These are phyloP conservation scores for Asteroscopus sphinx DNA, from an alignment of 2,888 invertebrate genomes.

Conservation along the genomic window DNA sequence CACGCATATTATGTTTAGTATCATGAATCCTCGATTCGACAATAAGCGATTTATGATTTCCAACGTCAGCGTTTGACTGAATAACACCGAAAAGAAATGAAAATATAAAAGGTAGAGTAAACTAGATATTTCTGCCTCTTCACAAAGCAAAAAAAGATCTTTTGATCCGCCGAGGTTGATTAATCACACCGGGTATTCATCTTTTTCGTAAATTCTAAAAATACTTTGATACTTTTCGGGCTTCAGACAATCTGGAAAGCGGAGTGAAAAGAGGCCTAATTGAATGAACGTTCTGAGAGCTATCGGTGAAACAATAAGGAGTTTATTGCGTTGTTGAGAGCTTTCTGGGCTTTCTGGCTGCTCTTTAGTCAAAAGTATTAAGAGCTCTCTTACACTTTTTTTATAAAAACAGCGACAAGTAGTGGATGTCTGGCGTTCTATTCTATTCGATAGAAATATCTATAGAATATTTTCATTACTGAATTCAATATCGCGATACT, in stretches of 20 bases:
- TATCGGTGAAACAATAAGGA: conserved; percentile 33
- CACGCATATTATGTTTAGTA: conserved; percentile 44
- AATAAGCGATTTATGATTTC: conserved; percentile 47
- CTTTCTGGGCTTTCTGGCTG: no score
- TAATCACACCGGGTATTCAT: conserved; percentile 41
- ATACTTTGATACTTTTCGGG: conserved; percentile 26
- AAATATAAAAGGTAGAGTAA: conserved; percentile 27
- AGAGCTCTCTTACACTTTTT: no score
- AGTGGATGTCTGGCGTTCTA: no score
- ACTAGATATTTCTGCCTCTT: conserved; percentile 35
- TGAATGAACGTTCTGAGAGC: conserved; percentile 30
- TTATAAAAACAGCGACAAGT: no score
- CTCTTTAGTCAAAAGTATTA: neutral
- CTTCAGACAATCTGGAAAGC: conserved; percentile 29
- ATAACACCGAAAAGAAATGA: conserved; percentile 30
- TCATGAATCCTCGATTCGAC: conserved; percentile 33
- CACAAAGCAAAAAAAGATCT: conserved; percentile 30
- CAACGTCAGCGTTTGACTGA: conserved; percentile 38
- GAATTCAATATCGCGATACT: no score
- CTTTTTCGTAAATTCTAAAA: conserved; percentile 30
- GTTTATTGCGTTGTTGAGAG: conserved; percentile 31
- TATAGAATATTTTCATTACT: no score
- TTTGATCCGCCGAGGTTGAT: conserved; percentile 49
- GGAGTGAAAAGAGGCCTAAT: conserved; percentile 26
- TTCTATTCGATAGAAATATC: no score